These are phyloP conservation scores for Hesperia comma DNA, from an alignment of 2,888 invertebrate species.

Conservation along the genomic window DNA sequence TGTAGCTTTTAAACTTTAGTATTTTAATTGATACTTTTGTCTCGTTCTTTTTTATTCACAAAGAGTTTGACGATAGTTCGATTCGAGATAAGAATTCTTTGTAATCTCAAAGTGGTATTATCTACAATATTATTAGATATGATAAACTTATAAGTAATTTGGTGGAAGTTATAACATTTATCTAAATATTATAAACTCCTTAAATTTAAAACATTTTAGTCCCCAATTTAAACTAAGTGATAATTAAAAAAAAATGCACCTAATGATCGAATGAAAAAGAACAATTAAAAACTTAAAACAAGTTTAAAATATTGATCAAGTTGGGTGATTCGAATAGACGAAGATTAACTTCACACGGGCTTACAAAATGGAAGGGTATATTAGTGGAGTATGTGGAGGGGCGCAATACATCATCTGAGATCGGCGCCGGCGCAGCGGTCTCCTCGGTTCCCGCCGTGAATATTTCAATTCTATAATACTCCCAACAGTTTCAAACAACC, in stretches of 20 bases:
- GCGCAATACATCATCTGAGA: constrained; percentile 71
- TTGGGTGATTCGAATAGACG: constrained; percentile 51
- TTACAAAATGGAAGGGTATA: constrained; percentile 67
- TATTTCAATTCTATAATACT: constrained; percentile 57
- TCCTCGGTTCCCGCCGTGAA: constrained; percentile 63
- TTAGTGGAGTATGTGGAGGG: constrained; percentile 72
- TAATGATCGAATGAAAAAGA: not conserved
- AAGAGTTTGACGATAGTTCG: constrained; percentile 26
- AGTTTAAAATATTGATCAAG: constrained; percentile 11
- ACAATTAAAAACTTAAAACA: not conserved
- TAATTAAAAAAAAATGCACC: too few species aligned
- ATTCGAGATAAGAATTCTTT: not conserved
- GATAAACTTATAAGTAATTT: too few species aligned
- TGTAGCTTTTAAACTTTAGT: constrained; percentile 52
- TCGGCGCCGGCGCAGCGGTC: constrained; percentile 74
- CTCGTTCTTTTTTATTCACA: constrained; percentile 57
- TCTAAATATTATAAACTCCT: too few species aligned
- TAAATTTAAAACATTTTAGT: too few species aligned
- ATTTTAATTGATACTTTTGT: constrained; percentile 55
- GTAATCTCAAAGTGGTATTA: too few species aligned
- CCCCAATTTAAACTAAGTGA: too few species aligned
- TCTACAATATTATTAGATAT: too few species aligned
- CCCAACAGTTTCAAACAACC: constrained; percentile 44
- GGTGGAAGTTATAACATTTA: too few species aligned
- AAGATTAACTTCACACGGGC: constrained; percentile 59